Percentiles rank a stretch among this genome's conserved stretches.
Evolutionary conservation across 1,140 invertebrate genomes (phyloP).

Genomic region (Drosophila asahinai): DNA sequence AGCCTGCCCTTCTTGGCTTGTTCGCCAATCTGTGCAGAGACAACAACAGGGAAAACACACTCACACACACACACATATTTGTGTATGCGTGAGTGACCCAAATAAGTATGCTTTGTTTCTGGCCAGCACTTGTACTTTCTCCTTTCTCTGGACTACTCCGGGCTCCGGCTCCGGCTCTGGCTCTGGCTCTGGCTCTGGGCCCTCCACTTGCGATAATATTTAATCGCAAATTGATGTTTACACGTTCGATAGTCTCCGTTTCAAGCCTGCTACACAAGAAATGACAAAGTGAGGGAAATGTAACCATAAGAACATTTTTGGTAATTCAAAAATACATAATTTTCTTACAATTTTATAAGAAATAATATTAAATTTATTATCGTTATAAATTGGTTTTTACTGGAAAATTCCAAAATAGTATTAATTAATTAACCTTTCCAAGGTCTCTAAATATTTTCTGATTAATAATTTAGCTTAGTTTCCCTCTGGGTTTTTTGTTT

Average conservation of each 20-base stretch:
- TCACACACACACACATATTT: constrained; percentile 7
- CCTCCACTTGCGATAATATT: constrained; percentile 56
- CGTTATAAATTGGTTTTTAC: too few species aligned
- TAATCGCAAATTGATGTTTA: constrained; percentile 68
- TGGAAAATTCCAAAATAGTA: too few species aligned
- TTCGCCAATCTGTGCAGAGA: constrained; percentile 49
- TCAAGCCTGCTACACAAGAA: background rate
- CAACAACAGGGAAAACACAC: constrained; percentile 31
- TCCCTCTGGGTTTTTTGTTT: too few species aligned
- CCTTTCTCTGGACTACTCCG: background rate
- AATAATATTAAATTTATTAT: too few species aligned
- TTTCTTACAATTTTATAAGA: too few species aligned
- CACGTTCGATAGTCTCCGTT: constrained; percentile 31
- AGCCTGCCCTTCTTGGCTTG: constrained; percentile 1
- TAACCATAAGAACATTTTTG: background rate
- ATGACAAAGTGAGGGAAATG: background rate
- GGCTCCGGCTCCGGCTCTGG: background rate
- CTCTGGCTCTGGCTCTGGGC: background rate
- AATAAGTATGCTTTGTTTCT: constrained; percentile 62
- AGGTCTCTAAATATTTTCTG: too few species aligned
- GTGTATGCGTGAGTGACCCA: constrained; percentile 56
- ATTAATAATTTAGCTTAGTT: too few species aligned
- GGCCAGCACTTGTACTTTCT: background rate
- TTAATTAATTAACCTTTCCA: too few species aligned
- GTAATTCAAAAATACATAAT: too few species aligned